Conservation (phyloP, 2,113 vertebrate genomes). For the Tringa solitaria region DNA sequence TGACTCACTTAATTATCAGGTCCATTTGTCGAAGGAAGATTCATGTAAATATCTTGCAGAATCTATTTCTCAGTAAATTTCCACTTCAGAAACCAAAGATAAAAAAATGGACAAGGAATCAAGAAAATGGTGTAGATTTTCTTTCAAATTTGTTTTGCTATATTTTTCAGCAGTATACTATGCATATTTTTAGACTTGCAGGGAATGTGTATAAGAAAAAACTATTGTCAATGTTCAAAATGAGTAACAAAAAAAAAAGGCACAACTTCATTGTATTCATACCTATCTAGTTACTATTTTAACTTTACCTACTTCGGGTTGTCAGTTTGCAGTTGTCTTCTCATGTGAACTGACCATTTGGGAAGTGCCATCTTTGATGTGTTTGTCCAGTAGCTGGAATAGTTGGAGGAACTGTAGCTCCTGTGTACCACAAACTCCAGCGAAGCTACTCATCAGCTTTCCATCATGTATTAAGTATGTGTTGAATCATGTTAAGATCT, state of each 20-base stretch:
- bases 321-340: neutral
- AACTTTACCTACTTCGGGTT: neutral
- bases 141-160: neutral
- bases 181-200: neutral
- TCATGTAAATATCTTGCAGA: neutral
- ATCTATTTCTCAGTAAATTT: neutral
- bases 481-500: conserved; percentile 30
- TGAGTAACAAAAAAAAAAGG: neutral
- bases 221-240: neutral
- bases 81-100: neutral
- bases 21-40: neutral
- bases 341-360: neutral
- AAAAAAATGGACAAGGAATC: neutral
- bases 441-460: conserved; percentile 11
- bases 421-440: neutral
- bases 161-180: neutral
- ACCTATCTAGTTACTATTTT: neutral
- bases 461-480: conserved; percentile 31
- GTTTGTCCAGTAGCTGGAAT: neutral
- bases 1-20: conserved; percentile 1
- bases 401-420: neutral
- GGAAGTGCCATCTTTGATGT: neutral
- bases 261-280: neutral
- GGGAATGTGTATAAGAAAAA: neutral
- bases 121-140: neutral